Evolutionary conservation across 2,888 invertebrate genomes (phyloP).

Genomic region (Troilus luridus): DNA sequence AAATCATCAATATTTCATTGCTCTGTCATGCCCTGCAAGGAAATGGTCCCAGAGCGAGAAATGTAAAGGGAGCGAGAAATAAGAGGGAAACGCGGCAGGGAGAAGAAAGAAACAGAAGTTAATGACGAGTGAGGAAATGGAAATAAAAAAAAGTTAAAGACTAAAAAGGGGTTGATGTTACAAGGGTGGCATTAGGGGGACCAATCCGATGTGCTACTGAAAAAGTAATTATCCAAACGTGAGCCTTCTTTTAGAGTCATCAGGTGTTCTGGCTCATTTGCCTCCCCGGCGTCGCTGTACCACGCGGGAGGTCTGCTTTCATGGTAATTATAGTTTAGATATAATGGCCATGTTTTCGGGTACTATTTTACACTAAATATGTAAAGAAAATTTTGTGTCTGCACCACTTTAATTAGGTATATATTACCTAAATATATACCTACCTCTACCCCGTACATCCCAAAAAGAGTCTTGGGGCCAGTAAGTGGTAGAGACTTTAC

Average conservation of each 20-base stretch:
- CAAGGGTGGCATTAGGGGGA: constrained; percentile 26
- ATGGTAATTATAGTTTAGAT: neutral
- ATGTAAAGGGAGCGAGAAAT: constrained; percentile 46
- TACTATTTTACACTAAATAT: neutral
- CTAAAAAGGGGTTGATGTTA: constrained; percentile 35
- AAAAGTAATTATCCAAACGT: constrained; percentile 47
- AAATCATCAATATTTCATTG: constrained; percentile 24
- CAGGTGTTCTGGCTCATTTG: constrained; percentile 15
- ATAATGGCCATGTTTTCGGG: neutral
- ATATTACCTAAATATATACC: too few species aligned
- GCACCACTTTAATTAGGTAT: too few species aligned
- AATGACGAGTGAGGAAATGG: neutral
- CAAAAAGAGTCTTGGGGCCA: too few species aligned
- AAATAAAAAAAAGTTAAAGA: neutral
- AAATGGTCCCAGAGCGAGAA: neutral
- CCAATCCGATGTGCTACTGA: neutral
- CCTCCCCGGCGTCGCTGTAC: neutral
- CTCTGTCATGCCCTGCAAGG: neutral
- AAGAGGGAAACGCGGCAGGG: neutral
- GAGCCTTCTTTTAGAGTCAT: constrained; percentile 14
- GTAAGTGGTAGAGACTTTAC: too few species aligned
- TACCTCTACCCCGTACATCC: too few species aligned
- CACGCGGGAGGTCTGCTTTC: neutral
- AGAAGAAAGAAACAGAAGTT: constrained; percentile 25
- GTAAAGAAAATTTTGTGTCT: neutral